Evolutionary conservation across 2,113 vertebrate species (phyloP).

Genomic region (Cyanistes caeruleus): DNA sequence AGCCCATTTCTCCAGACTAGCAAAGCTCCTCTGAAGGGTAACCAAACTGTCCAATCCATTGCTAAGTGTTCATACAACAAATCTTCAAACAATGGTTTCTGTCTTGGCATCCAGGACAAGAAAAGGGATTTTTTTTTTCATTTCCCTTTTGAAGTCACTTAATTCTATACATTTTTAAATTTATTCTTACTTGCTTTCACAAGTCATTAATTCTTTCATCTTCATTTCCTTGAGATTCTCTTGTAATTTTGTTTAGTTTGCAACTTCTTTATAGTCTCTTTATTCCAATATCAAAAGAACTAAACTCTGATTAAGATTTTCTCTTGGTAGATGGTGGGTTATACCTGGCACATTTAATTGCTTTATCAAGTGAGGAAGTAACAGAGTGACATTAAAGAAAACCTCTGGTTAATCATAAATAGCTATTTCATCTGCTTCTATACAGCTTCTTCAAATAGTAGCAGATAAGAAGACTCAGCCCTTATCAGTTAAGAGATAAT

Average conservation of each 20-base stretch:
- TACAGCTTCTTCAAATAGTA: not conserved
- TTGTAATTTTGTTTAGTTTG: not conserved
- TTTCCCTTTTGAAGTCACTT: not conserved
- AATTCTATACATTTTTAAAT: not conserved
- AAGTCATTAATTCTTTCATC: not conserved
- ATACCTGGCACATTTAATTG: not conserved
- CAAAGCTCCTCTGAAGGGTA: not conserved
- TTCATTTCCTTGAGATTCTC: not conserved
- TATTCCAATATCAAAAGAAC: not conserved
- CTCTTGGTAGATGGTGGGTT: not conserved
- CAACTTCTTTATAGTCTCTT: not conserved
- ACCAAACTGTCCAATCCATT: not conserved
- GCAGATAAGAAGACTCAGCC: not conserved
- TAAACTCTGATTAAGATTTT: not conserved
- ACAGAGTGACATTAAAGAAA: not conserved
- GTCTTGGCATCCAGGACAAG: not conserved
- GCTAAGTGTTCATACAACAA: not conserved
- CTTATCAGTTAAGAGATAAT: not conserved
- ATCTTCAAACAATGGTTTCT: not conserved
- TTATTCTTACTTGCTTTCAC: not conserved
- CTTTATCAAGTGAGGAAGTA: not conserved
- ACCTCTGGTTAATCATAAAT: not conserved
- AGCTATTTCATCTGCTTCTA: not conserved
- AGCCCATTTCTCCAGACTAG: not conserved
- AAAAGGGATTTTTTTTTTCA: not conserved